These are phyloP conservation scores for Antitype chi DNA, from an alignment of 2,888 invertebrate species.

Conservation along the genomic window DNA sequence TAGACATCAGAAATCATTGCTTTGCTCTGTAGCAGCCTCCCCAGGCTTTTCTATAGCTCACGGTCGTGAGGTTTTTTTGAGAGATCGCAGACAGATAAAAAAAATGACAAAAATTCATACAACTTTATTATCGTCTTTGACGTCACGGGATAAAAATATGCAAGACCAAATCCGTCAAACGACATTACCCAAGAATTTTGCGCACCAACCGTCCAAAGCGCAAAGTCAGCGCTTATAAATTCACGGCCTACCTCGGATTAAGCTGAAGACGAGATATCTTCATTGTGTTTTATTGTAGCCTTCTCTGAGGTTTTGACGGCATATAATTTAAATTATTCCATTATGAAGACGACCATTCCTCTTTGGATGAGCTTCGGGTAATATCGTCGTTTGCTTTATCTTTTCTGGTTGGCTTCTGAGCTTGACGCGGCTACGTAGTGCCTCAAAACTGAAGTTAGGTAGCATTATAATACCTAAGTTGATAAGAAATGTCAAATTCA, in stretches of 20 bases:
- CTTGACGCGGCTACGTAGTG: neutral
- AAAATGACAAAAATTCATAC: neutral
- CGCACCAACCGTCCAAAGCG: constrained; percentile 79
- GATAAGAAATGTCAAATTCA: neutral
- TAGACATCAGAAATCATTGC: too few species aligned
- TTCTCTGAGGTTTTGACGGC: constrained; percentile 76
- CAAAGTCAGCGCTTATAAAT: constrained; percentile 81
- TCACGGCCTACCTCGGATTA: constrained; percentile 78
- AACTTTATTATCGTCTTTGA: neutral
- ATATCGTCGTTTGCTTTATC: constrained; percentile 62
- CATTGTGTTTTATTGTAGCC: constrained; percentile 82
- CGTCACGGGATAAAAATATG: constrained; percentile 38
- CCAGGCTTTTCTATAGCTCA: too few species aligned
- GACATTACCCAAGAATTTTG: constrained; percentile 63
- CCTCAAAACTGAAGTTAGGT: neutral
- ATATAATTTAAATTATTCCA: constrained; percentile 85
- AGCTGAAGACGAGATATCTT: constrained; percentile 78
- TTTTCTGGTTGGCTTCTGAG: constrained; percentile 50
- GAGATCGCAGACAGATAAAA: neutral
- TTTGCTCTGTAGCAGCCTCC: too few species aligned
- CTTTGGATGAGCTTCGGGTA: constrained; percentile 61
- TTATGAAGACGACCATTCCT: constrained; percentile 75
- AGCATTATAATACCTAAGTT: neutral
- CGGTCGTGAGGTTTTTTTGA: too few species aligned
- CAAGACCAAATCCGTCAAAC: constrained; percentile 46